Evolutionary conservation across 1,140 invertebrate genomes (phyloP), one percentile per base, ranked within the genome.

Genomic region (Pygmarrhopalites habei): DNA sequence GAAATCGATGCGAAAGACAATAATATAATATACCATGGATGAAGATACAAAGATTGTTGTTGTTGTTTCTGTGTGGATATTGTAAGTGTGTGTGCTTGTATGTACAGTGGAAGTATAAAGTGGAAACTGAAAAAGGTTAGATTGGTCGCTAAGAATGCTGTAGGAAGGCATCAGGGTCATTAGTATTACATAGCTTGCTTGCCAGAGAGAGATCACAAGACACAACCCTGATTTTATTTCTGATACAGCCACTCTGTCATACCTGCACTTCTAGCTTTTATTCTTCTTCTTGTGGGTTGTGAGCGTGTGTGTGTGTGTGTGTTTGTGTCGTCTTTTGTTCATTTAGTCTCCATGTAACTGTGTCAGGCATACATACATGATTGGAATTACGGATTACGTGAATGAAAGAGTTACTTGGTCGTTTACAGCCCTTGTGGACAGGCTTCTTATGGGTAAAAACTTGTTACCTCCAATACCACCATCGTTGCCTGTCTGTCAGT

Each of bases 391-490:
- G 53, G 53, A 56, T 56, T 56, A 56, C 5, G 17, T 21, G 49
- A 52, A 52, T 52, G 49, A 52, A 52, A 52, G 49, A 52, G 49
- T 52, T 52, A 52, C 49, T 52, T 52, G 49, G n/a, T 26, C 49
- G 28, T 52, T 61, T 61, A 61, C 47, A 55, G 39, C 14, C 23
- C 35, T 53, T 57, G 61, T 43, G 52, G 62, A 64, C 62, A 58
- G 55, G 62, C 26, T 30, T 64, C 58, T 57, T 28, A n/a, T 52
- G 35, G 39, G 58, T 53, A 61, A 61, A 61, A 60, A 61, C 44
- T 65, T 65, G 64, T 65, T 65, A 51, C 64, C 64, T 57, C 64
- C 59, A 65, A 61, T 65, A 51, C 64, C 64, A 61, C 64, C 59
- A 65, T 49, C n/a, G 35, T 65, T 49, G 59, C 30, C 52, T 56